Conservation (phyloP, 2,888 invertebrate species). For the Petrophora chlorosata region DNA sequence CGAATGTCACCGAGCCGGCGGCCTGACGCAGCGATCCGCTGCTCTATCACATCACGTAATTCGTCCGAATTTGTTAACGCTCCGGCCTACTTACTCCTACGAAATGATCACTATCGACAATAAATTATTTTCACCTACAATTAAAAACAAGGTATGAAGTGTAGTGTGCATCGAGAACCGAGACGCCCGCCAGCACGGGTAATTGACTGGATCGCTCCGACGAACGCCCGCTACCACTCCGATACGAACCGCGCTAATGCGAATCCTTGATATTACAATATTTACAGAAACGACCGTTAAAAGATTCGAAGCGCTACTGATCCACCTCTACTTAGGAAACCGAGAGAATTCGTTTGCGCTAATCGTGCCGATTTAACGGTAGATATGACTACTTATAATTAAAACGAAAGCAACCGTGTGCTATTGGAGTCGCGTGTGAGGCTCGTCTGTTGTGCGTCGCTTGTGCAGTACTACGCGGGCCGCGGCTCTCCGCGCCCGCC, state of each 20-base stretch:
- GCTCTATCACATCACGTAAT: conserved; percentile 79
- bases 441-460: conserved; percentile 71
- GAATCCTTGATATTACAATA: conserved; percentile 75
- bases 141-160: conserved; percentile 79
- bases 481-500: conserved; percentile 20
- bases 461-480: conserved; percentile 46
- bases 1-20: conserved; percentile 55
- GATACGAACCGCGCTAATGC: conserved; percentile 70
- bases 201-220: conserved; percentile 77
- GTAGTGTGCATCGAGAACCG: conserved; percentile 67
- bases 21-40: conserved; percentile 57
- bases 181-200: conserved; percentile 65
- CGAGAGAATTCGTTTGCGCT: conserved; percentile 72
- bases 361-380: conserved; percentile 71
- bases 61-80: conserved; percentile 81
- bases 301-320: conserved; percentile 77
- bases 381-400: conserved; percentile 77
- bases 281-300: conserved; percentile 69
- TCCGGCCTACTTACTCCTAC: conserved; percentile 82
- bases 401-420: conserved; percentile 78
- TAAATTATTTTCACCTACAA: conserved; percentile 81
- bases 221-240: conserved; percentile 55
- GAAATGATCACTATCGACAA: conserved; percentile 81
- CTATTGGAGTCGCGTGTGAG: conserved; percentile 72
- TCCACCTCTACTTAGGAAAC: conserved; percentile 79